Base-by-base conservation (phyloP, 2,888 invertebrate species). In the Protodeltote pygarga region DNA sequence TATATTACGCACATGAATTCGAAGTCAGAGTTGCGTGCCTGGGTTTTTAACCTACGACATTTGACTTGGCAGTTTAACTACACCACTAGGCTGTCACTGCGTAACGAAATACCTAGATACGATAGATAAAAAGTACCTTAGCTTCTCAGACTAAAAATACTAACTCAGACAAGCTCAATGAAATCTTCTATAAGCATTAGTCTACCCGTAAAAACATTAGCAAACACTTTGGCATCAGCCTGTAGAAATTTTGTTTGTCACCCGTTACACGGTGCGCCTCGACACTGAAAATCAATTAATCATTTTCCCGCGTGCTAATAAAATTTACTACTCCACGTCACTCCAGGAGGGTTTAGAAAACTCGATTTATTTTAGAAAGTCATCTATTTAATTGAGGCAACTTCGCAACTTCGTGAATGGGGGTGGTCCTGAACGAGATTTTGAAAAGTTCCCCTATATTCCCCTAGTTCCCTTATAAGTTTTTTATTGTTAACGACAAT, bases 251-350 rank as follows among this genome's bases (percentile, higher is more conserved):
- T 35, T 78, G 75, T 79, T 75, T 72, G 73, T 77, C 77, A 77
- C 68, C 59, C 60, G 58, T 59, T 55, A 70, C 59, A 71, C 62
- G 47, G 38, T 32, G 63, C 70, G 67, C 68, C 57, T 63, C 55
- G 38, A 67, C 65, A 60, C 65, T 48, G 60, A 66, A 73, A 73
- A 77, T 71, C 73, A 73, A 79, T 79, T 79, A 79, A 79, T 79
- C 79, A 79, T 79, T 74, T 73, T 70, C 71, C 52, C 63, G 40
- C 64, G 61, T 64, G 68, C 72, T 79, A 79, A 79, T 79, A 79
- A 79, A 79, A 79, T 79, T 73, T 75, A 79, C 77, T 79, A 75
- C 77, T 79, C 41, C 55, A 73, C 79, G 78, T 77, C 73, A 73
- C 70, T 73, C 60, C 40, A 37, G 33, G 44, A 53, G 60, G 63